Percentiles rank a stretch among this genome's conserved stretches.
Evolutionary conservation across 2,888 invertebrate species (phyloP).

Genomic region (Iselma pallidipennis): DNA sequence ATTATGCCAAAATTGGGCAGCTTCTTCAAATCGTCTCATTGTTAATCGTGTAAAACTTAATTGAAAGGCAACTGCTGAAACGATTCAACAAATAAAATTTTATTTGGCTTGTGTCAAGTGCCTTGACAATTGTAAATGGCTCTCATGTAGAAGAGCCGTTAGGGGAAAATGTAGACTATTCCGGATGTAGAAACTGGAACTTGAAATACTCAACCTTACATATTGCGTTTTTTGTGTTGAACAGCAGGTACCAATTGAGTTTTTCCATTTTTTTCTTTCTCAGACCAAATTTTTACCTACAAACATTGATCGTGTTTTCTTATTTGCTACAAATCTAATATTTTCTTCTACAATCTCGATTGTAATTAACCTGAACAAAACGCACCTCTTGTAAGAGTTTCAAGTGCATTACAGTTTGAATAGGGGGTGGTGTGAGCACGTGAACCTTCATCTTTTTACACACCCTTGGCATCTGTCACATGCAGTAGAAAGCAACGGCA

Average conservation of each 20-base stretch:
- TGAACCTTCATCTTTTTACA: neutral
- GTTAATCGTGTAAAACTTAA: neutral
- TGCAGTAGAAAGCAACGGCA: slow-evolving; percentile 3
- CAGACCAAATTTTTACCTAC: no score
- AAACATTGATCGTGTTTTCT: neutral
- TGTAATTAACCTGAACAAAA: no score
- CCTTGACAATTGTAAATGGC: neutral
- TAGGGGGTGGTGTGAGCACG: neutral
- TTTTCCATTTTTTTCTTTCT: neutral
- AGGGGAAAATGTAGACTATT: neutral
- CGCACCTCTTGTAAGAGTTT: no score
- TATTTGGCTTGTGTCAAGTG: neutral
- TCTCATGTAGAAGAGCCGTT: neutral
- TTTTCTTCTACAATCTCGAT: no score
- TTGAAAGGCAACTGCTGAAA: neutral
- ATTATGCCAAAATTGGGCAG: no score
- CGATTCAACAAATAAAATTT: neutral
- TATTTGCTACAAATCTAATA: no score
- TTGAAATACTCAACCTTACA: neutral
- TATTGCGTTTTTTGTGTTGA: neutral
- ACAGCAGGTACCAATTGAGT: neutral
- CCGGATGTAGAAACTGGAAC: neutral
- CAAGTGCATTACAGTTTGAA: no score
- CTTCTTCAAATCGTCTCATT: neutral
- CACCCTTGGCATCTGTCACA: neutral